Conservation (phyloP, 1,140 invertebrate species). For the Rhagoletis zephyria region DNA sequence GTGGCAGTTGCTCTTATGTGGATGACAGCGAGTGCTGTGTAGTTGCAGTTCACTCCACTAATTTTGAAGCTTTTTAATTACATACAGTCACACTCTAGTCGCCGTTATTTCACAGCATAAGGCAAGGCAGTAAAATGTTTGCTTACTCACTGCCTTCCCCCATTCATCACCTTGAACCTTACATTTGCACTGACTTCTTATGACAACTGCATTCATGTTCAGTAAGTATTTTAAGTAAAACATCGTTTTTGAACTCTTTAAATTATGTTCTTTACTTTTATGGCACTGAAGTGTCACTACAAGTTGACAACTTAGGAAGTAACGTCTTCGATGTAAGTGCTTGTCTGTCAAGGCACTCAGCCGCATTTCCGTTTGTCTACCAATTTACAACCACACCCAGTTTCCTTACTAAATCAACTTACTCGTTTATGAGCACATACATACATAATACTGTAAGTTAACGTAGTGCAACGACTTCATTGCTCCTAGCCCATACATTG, state of each 20-base stretch:
- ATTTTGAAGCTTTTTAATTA: neutral
- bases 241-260: neutral
- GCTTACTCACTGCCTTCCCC: neutral
- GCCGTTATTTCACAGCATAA: neutral
- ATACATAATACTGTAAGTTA: too few species aligned
- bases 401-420: neutral
- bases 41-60: neutral
- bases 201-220: too few species aligned
- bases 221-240: neutral
- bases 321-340: neutral
- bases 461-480: too few species aligned
- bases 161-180: neutral
- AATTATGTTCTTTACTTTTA: neutral
- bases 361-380: neutral
- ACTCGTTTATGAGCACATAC: too few species aligned
- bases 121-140: neutral
- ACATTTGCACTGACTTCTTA: neutral
- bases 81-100: neutral
- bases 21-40: neutral
- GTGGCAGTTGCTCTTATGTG: neutral
- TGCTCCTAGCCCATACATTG: too few species aligned
- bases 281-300: neutral
- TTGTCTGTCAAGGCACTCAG: slow-evolving; percentile 1
- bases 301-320: neutral
- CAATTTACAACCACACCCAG: neutral